A percentile compares a stretch with the other conserved stretches of the same genome.
phyloP scores from a whole-genome alignment of 2,888 invertebrate species.

The Polyploca ridens region DNA sequence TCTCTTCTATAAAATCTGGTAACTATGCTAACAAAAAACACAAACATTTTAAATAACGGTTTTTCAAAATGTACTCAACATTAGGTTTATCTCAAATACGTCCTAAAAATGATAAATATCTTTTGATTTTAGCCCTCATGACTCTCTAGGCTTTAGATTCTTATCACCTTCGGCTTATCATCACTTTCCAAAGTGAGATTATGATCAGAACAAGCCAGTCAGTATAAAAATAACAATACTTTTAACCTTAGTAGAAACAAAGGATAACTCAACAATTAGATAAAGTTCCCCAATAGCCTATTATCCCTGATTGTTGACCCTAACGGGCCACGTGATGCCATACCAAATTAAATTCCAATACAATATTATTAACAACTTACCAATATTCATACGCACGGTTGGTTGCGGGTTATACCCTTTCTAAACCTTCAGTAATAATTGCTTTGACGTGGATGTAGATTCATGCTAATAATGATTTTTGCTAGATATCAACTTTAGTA shows the following conservation, averaged over 20 bases:
- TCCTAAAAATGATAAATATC: too few relatives aligned
- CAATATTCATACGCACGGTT: slow-evolving; percentile 14
- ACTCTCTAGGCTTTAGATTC: too few relatives aligned
- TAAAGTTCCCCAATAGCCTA: neutral
- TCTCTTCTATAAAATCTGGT: too few relatives aligned
- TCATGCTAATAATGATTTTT: neutral
- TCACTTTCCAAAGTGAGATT: too few relatives aligned
- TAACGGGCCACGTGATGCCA: slow-evolving; percentile 10
- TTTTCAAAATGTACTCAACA: too few relatives aligned
- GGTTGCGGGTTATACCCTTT: slow-evolving; percentile 13
- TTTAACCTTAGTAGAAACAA: neutral
- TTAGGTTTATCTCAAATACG: too few relatives aligned
- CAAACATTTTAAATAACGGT: too few relatives aligned
- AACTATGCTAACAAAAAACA: too few relatives aligned
- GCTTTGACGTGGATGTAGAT: slow-evolving; percentile 16
- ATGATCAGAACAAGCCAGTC: too few relatives aligned
- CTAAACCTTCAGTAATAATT: slow-evolving; percentile 31
- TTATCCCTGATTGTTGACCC: slow-evolving; percentile 11
- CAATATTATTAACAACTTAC: slow-evolving; percentile 17
- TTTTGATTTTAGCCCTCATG: too few relatives aligned
- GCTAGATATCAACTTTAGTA: neutral
- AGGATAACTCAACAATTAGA: neutral
- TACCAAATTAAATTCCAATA: slow-evolving; percentile 27
- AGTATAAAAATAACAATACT: too few relatives aligned
- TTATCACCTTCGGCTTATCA: too few relatives aligned